A percentile compares a stretch with the other conserved stretches of the same genome.
Evolutionary conservation across 2,888 invertebrate species (phyloP).

Genomic region (Ophion ventricosus): DNA sequence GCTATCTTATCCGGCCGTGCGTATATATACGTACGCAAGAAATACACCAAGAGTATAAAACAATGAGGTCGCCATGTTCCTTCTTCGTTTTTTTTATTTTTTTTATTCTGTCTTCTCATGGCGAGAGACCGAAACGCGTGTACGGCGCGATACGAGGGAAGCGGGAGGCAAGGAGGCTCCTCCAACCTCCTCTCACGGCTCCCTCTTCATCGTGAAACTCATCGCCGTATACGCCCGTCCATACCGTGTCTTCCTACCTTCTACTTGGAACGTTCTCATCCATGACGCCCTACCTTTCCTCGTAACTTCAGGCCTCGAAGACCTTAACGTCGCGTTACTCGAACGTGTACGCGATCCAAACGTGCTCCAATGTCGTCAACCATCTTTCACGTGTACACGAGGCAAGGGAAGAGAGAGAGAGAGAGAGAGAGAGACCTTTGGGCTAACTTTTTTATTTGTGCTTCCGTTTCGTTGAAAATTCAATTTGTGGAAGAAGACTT

Average conservation of each 20-base stretch:
- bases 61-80: constrained; percentile 81
- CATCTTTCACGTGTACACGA: neutral
- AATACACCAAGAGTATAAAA: constrained; percentile 65
- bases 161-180: constrained; percentile 24
- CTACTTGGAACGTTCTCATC: constrained; percentile 77
- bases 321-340: constrained; percentile 32
- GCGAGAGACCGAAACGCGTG: constrained; percentile 75
- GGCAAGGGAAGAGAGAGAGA: neutral
- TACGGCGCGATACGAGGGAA: neutral
- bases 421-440: too few species aligned
- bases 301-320: constrained; percentile 66
- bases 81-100: too few species aligned
- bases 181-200: neutral
- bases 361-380: constrained; percentile 13
- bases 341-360: neutral
- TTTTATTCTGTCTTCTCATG: constrained; percentile 75
- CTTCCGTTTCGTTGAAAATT: neutral
- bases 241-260: constrained; percentile 73
- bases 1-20: constrained; percentile 67
- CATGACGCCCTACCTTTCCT: constrained; percentile 82
- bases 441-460: neutral
- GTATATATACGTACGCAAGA: constrained; percentile 15
- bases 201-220: constrained; percentile 71
- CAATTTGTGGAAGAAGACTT: neutral
- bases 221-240: constrained; percentile 75